These are phyloP conservation scores for Thecocarcelia acutangulata DNA, from an alignment of 2,888 invertebrate species.

Conservation along the genomic window DNA sequence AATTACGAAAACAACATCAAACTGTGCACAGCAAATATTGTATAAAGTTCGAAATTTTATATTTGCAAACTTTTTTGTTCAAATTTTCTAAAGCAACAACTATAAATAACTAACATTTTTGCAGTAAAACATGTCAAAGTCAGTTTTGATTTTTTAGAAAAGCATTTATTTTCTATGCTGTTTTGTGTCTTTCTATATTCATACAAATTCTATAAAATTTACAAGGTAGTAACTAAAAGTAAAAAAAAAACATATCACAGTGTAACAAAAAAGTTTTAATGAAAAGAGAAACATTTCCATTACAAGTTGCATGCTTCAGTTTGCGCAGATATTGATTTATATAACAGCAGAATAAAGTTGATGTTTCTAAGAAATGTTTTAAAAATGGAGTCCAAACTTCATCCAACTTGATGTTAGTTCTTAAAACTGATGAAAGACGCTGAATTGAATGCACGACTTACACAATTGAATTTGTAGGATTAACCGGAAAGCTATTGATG, in stretches of 20 bases:
- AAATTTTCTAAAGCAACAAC: constrained; percentile 5
- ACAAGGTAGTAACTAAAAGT: too few relatives aligned
- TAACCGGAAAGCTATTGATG: too few relatives aligned
- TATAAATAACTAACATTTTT: constrained; percentile 38
- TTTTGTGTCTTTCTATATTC: not conserved
- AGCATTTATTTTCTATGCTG: not conserved
- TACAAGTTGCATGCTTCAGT: too few relatives aligned
- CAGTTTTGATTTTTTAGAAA: constrained; percentile 30
- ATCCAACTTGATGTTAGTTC: too few relatives aligned
- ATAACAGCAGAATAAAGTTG: too few relatives aligned
- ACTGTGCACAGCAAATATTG: constrained; percentile 21
- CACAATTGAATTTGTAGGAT: too few relatives aligned
- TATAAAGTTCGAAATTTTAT: constrained; percentile 27
- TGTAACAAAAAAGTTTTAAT: not conserved
- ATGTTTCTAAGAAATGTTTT: too few relatives aligned
- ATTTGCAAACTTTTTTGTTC: constrained; percentile 4
- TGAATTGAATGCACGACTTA: too few relatives aligned
- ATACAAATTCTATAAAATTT: not conserved
- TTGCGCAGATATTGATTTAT: too few relatives aligned
- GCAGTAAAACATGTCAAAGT: constrained; percentile 60
- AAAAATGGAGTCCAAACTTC: too few relatives aligned
- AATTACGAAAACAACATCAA: constrained; percentile 11
- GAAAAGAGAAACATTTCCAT: not conserved
- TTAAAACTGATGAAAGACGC: too few relatives aligned
- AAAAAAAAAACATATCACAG: not conserved